phyloP scores from a whole-genome alignment of 1,140 invertebrate genomes.

The Drosophila nikananu region DNA sequence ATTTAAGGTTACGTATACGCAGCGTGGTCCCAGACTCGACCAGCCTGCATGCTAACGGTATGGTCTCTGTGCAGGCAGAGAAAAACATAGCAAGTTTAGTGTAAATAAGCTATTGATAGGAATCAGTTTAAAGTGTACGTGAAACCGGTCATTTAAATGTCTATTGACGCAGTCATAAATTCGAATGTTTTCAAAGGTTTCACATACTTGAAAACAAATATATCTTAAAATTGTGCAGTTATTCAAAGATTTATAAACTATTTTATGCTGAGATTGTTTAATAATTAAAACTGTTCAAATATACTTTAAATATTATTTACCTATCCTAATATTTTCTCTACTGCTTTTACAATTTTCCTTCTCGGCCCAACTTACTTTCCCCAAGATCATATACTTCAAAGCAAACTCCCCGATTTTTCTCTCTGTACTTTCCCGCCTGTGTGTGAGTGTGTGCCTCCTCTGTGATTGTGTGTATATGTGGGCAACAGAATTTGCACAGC shows the following conservation, averaged over 20 bases:
- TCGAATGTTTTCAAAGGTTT: background rate
- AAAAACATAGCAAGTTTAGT: background rate
- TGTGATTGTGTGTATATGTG: conserved; percentile 61
- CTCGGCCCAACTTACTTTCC: no score
- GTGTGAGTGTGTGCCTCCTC: conserved; percentile 17
- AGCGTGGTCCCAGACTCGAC: conserved; percentile 63
- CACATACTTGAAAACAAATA: background rate
- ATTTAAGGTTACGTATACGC: conserved; percentile 84
- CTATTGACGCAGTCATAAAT: background rate
- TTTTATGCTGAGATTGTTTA: background rate
- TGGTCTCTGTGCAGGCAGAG: background rate
- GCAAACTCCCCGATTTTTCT: background rate
- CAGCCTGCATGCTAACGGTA: conserved; percentile 40
- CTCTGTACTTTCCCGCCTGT: conserved; percentile 15
- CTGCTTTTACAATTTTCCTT: background rate
- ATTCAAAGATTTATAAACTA: background rate
- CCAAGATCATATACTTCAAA: background rate
- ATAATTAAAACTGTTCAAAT: background rate
- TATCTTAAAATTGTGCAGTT: background rate
- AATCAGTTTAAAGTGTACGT: no score
- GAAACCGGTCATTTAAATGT: background rate
- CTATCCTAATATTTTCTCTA: background rate
- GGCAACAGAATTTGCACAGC: conserved; percentile 83
- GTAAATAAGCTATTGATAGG: background rate
- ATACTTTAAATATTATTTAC: background rate